phyloP scores from a whole-genome alignment of 2,797 vertebrate species.

The Darevskia mixta region DNA sequence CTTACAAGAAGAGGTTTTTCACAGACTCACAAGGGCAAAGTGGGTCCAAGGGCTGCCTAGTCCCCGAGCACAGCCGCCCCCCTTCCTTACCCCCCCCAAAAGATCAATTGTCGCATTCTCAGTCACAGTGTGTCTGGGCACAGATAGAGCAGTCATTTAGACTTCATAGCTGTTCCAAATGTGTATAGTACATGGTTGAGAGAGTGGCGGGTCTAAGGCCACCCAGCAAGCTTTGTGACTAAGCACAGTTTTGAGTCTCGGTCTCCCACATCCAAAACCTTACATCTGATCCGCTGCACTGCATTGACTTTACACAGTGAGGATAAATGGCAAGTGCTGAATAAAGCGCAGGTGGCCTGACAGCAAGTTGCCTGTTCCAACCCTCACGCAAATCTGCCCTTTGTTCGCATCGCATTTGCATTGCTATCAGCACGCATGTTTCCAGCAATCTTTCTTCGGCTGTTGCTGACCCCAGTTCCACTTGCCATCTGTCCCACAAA shows the following conservation, averaged over 20 bases:
- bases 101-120: not conserved
- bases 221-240: not conserved
- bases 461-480: not conserved
- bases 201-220: not conserved
- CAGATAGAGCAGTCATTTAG: not conserved
- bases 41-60: not conserved
- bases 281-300: not conserved
- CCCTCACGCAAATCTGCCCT: not conserved
- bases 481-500: not conserved
- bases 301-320: accelerated
- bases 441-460: not conserved
- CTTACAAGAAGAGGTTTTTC: not conserved
- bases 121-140: not conserved
- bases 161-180: not conserved
- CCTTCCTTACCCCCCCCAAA: no score
- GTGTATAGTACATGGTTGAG: not conserved
- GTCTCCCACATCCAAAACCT: accelerated
- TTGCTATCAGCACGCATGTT: not conserved
- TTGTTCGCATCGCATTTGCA: conserved; percentile 5
- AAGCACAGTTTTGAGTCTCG: not conserved
- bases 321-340: conserved; percentile 23
- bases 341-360: conserved; percentile 13
- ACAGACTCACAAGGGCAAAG: not conserved
- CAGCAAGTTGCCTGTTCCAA: not conserved
- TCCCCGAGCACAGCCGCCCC: not conserved